Percentiles rank a stretch among this genome's conserved stretches.
Evolutionary conservation across 2,797 vertebrate species (phyloP).

Genomic region (Smutsia temminckii): DNA sequence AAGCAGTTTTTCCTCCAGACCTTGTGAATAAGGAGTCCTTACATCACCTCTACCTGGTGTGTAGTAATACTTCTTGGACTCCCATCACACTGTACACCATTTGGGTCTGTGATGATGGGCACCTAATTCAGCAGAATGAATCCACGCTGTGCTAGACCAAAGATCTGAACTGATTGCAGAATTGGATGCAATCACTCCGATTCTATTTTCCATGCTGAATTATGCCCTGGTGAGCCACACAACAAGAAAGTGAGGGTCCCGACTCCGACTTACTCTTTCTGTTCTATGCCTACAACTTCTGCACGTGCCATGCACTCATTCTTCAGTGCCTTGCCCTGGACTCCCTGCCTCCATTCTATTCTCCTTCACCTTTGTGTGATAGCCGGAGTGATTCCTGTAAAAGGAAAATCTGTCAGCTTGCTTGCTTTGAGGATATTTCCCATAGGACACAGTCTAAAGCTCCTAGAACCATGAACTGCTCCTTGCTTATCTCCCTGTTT

Average conservation of each 20-base stretch:
- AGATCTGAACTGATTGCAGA: background rate
- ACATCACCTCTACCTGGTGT: background rate
- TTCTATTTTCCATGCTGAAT: background rate
- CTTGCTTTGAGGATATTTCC: background rate
- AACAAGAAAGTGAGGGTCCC: background rate
- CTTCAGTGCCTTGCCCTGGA: background rate
- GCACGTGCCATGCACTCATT: background rate
- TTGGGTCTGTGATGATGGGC: background rate
- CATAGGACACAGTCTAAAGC: background rate
- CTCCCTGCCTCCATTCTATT: background rate
- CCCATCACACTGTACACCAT: background rate
- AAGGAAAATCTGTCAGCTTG: background rate
- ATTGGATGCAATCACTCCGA: too few species aligned
- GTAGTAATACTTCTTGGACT: background rate
- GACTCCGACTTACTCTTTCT: background rate
- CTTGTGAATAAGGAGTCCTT: background rate
- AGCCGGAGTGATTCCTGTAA: background rate
- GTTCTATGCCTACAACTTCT: background rate
- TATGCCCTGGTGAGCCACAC: too few species aligned
- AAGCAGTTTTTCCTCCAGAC: conserved; percentile 49
- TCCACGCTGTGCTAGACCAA: background rate
- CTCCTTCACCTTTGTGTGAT: background rate
- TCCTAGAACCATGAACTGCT: background rate
- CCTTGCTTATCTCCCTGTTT: background rate
- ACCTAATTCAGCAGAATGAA: background rate